phyloP scores from a whole-genome alignment of 2,888 invertebrate genomes.

The Caenorhabditis wallacei region DNA sequence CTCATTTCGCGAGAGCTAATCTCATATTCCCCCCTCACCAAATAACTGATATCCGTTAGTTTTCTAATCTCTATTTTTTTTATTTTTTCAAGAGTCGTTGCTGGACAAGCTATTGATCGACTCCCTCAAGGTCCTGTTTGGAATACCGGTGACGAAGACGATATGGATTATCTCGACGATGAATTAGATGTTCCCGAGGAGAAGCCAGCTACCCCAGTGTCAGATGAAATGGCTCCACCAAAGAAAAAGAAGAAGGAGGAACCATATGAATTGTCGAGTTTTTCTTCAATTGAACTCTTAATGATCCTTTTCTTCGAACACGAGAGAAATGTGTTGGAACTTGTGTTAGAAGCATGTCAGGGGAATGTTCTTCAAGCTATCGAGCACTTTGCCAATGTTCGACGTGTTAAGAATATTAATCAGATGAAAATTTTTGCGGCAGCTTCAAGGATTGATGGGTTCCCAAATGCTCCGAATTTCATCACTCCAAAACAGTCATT shows the following conservation, averaged over 20 bases:
- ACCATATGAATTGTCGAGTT: constrained; percentile 81
- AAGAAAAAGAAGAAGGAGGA: constrained; percentile 39
- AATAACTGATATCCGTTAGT: not conserved
- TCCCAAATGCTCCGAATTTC: not conserved
- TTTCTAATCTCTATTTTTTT: constrained; percentile 20
- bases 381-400: constrained; percentile 88
- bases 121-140: constrained; percentile 93
- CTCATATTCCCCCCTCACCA: not conserved
- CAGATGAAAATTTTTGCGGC: constrained; percentile 6
- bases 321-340: constrained; percentile 88
- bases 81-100: constrained; percentile 70
- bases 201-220: constrained; percentile 37
- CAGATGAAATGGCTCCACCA: constrained; percentile 26
- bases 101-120: constrained; percentile 86
- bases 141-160: constrained; percentile 83
- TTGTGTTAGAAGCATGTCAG: constrained; percentile 93
- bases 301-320: constrained; percentile 91
- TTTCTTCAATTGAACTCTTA: constrained; percentile 89
- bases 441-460: not conserved
- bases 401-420: constrained; percentile 44
- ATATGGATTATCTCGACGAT: constrained; percentile 60
- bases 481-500: constrained; percentile 54
- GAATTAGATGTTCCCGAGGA: constrained; percentile 42
- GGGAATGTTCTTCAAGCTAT: constrained; percentile 93
- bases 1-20: not conserved